A percentile compares a stretch with the other conserved stretches of the same genome.
These are phyloP conservation scores for Aurelia sp. DNA, from an alignment of 30 jellyfish, hydroid and myxozoan genomes.

Conservation along the genomic window DNA sequence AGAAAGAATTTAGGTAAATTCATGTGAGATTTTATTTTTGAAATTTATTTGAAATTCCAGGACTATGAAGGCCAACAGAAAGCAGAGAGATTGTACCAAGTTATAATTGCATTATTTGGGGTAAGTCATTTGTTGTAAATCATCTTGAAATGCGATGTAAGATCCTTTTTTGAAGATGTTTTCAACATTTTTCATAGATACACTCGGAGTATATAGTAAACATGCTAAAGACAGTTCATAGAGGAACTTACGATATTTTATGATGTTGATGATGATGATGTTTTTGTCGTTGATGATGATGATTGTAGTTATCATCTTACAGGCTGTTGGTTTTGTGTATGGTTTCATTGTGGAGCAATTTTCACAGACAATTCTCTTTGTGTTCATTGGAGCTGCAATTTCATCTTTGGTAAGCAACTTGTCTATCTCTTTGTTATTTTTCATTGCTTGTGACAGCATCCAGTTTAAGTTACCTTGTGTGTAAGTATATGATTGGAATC, in stretches of 20 bases:
- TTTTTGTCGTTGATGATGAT: too few species aligned
- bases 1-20: too few species aligned
- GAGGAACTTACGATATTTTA: too few species aligned
- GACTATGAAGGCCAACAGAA: constrained; percentile 96
- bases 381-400: constrained; percentile 78
- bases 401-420: constrained; percentile 30
- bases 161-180: too few species aligned
- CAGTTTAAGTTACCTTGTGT: too few species aligned
- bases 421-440: not conserved
- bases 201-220: too few species aligned
- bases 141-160: too few species aligned
- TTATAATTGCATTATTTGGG: constrained; percentile 85
- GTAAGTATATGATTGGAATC: not conserved
- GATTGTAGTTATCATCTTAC: not conserved
- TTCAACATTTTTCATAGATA: too few species aligned
- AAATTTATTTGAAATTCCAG: constrained; percentile 22
- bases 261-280: too few species aligned
- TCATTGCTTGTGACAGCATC: not conserved
- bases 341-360: constrained; percentile 87
- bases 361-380: constrained; percentile 84
- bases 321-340: constrained; percentile 93
- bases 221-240: too few species aligned
- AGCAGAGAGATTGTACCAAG: constrained; percentile 93
- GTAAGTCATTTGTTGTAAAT: constrained; percentile 45
- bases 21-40: too few species aligned